Base-by-base conservation (phyloP, 2,888 invertebrate species). In the Pollenia griseotomentosa region DNA sequence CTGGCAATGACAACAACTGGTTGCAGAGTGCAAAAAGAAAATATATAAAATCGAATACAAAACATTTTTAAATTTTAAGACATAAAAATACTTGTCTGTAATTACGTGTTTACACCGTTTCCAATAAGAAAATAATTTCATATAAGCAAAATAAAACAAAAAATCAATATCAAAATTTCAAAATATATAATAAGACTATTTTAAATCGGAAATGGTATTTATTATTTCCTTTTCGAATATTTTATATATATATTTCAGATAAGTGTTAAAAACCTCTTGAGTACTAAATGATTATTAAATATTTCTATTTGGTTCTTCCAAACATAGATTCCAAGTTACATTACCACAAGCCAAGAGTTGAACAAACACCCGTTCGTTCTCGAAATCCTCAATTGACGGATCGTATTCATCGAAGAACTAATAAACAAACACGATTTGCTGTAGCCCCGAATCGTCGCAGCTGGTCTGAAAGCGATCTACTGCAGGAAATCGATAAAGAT, bases 401-500 rank as follows among this genome's bases (percentile, higher is more conserved):
- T 48, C 83, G 71, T 53, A 44, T 16, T 10, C 61, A 68, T 2
- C 66, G 66, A 55, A 86, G 86, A 79, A 88, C 84, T 42, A 89
- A 89, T 88, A 93, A 93, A 85, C 93, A 92, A 88, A 93, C 93
- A 81, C 92, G 92, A 85, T 93, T 92, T 89, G 89, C 91, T 87
- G 90, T 92, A 73, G 90, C 42, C 42, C 91, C 90, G 68, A 90
- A 93, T 87, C 93, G 93, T 48, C 92, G 92, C 89, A 93, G 93
- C 89, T 93, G 93, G 92, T 93, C 93, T 33, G 93, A 93, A 88
- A 93, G 92, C 88, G 93, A 93, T 92, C 94, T 96, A 88, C 94
- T 96, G 92, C 94, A 94, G 93, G 96, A 96, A 94, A 96, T 96
- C 92, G 95, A 96, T 94, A 94, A 94, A 88, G 94, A 94, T 86